Evolutionary conservation across 2,888 invertebrate species (phyloP), one percentile per base, ranked within the genome.

Genomic region (Eumerus sabulonum): DNA sequence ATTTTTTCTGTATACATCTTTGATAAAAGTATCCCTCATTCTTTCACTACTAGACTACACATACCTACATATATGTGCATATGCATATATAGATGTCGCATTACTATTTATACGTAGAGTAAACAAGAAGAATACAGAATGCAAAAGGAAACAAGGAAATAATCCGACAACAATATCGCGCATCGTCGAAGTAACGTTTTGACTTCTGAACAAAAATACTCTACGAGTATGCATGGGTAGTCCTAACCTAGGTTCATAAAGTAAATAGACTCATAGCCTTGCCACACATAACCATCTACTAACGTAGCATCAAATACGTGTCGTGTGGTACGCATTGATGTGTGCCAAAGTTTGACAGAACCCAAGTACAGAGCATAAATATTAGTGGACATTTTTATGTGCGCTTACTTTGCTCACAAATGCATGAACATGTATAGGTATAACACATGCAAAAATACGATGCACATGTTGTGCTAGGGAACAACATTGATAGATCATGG

Each of bases 241-340:
- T 60, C 73, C 74, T 74, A 74, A 74, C 68, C 74, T 68, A 74
- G 68, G 68, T 67, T 68, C 74, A 74, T 57, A 74, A 68, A 74
- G 68, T 57, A 63, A 67, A 60, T 68, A 63, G 74, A 74, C 74
- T 57, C 35, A 62, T 62, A 74, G 68, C 74, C 74, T 74, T 74
- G 74, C 62, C 74, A 74, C 68, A 74, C 74, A 74, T 74, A 74
- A 67, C 66, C 74, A 74, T n/a, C n/a, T n/a, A 27, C 27, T 7
- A 27, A 51, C 74, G 38, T 74, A 74, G 62, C 68, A 74, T 47
- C 57, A 50, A 66, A 73, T 59, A 42, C 7, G 27, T 27, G 7
- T 27, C 48, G 27, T 48, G 51, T 40, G 40, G 45, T 51, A 56
- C 35, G 45, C 44, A 57, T 36, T 59, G 72, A 73, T 73, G 60